These are phyloP conservation scores for Arge pagana DNA, from an alignment of 2,888 invertebrate genomes.

Conservation along the genomic window DNA sequence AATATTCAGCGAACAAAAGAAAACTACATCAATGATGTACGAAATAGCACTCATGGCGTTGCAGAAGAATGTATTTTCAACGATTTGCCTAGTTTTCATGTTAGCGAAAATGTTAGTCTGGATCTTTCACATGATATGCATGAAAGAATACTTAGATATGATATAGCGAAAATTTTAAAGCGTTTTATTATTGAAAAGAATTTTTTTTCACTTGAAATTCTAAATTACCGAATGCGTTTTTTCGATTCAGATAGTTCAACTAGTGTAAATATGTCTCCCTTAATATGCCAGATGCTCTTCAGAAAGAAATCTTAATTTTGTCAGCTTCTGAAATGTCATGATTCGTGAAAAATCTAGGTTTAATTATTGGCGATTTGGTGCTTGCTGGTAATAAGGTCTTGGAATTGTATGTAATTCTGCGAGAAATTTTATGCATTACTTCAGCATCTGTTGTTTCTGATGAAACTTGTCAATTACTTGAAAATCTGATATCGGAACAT, in stretches of 20 bases:
- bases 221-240: constrained; percentile 18
- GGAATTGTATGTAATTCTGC: constrained; percentile 10
- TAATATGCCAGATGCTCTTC: constrained; percentile 14
- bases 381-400: not conserved
- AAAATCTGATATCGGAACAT: constrained; percentile 14
- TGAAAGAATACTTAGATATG: constrained; percentile 20
- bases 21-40: not conserved
- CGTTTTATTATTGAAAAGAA: not conserved
- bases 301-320: constrained; percentile 20
- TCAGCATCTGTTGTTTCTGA: constrained; percentile 1
- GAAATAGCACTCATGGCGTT: not conserved
- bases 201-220: constrained; percentile 4
- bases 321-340: constrained; percentile 27
- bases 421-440: constrained; percentile 13
- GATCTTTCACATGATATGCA: constrained; percentile 25
- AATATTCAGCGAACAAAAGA: not conserved
- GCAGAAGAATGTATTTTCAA: constrained; percentile 6
- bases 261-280: constrained; percentile 20
- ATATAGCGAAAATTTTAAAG: constrained; percentile 15
- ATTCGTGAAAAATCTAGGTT: constrained; percentile 23
- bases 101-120: not conserved
- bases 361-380: constrained; percentile 24
- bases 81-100: not conserved
- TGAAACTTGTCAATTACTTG: constrained; percentile 4
- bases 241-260: constrained; percentile 20